Base-by-base conservation (phyloP, 2,113 vertebrate species). In the Cephalopholis sonnerati region DNA sequence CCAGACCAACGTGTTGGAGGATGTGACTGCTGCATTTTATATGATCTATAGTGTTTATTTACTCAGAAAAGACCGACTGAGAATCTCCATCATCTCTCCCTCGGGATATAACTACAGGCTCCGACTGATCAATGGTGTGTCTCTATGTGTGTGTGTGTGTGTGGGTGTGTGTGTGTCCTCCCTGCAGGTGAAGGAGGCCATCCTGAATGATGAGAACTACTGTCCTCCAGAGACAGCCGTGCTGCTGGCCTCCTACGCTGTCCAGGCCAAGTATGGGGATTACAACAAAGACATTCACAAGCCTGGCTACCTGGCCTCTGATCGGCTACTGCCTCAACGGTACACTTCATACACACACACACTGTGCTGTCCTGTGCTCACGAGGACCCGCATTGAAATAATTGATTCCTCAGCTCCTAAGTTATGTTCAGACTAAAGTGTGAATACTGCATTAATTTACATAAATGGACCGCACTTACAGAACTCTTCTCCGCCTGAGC, bases 151-250 rank as follows among this genome's bases (percentile, higher is more conserved):
- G 4, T 70, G 8, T 71, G 2, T 46, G 16, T 22, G 12, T 75
- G 41, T 73, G 74, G 50, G 13, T 68, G 7, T 50, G 9, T n/a
- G 65, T 74, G 44, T 36, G 1, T 62, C 5, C 2, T 95, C 58
- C 24, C 7, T 46, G 94, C 95, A 99, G 98, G 97, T 99, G 82
- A 99, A 99, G 93, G 98, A 99, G 94, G 97, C 97, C 0, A 99
- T 99, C 67, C 93, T 99, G 94, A 99, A 98, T 59, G 98, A 99
- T 89, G 98, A 99, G 93, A 98, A 98, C 89, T 99, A 99, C 92
- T 99, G 98, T 83, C 98, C 98, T 51, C 98, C 98, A 39, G 98
- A 99, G 96, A 99, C 98, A 15, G 98, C 98, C 0, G 98, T 99
- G 88, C 96, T 99, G 74, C 92, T 99, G 91, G 98, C 97, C 64